Evolutionary conservation across 2,888 invertebrate species (phyloP).

Genomic region (Hololepta plana): DNA sequence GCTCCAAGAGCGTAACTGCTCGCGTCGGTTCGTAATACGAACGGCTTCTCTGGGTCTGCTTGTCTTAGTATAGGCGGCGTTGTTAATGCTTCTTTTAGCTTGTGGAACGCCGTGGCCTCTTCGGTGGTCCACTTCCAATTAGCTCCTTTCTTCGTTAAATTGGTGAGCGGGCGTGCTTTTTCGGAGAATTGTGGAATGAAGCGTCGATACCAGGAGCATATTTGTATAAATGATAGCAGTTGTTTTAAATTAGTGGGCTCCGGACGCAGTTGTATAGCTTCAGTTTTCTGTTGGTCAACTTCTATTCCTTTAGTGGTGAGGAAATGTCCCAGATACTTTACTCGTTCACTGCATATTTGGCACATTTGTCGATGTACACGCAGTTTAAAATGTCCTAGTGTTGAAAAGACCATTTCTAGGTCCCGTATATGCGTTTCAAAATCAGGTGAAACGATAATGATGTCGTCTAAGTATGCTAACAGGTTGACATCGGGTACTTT

Average conservation of each 20-base stretch:
- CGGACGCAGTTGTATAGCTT: slow-evolving; percentile 7
- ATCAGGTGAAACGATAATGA: slow-evolving; percentile 11
- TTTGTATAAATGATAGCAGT: slow-evolving; percentile 8
- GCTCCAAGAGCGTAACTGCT: slow-evolving; percentile 8
- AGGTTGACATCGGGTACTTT: slow-evolving; percentile 10
- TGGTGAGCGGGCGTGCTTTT: slow-evolving; percentile 8
- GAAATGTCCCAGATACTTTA: slow-evolving; percentile 11
- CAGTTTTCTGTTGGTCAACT: slow-evolving; percentile 7
- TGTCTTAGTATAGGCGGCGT: slow-evolving; percentile 11
- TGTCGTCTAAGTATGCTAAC: slow-evolving; percentile 14
- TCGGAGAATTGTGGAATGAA: slow-evolving; percentile 10
- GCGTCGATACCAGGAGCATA: slow-evolving; percentile 10
- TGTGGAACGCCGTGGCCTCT: slow-evolving; percentile 4
- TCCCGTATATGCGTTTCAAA: slow-evolving; percentile 12
- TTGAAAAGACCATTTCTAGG: slow-evolving; percentile 9
- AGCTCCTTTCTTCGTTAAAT: slow-evolving; percentile 9
- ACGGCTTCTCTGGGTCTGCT: slow-evolving; percentile 12
- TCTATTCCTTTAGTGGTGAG: slow-evolving; percentile 7
- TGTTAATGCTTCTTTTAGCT: slow-evolving; percentile 5
- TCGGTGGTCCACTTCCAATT: slow-evolving; percentile 9
- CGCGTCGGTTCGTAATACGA: slow-evolving; percentile 11
- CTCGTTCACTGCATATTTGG: slow-evolving; percentile 8
- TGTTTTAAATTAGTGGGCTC: slow-evolving; percentile 8
- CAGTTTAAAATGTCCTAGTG: slow-evolving; percentile 9
- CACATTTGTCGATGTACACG: slow-evolving; percentile 11